Percentiles rank a stretch among this genome's conserved stretches.
Conservation (phyloP, 2,113 vertebrate species). For the Amazona vittata region DNA sequence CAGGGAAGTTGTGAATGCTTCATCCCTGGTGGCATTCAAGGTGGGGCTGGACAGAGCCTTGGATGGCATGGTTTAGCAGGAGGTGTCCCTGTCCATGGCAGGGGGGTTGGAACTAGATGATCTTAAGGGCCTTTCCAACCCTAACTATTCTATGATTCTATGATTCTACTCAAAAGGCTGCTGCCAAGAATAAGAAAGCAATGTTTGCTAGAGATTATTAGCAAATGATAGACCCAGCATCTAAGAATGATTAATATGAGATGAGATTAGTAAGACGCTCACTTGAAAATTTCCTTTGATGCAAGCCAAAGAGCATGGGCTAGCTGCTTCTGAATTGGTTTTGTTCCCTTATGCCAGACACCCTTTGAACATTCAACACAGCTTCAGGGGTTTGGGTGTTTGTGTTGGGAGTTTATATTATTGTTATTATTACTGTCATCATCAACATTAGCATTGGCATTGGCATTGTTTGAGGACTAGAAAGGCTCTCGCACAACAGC, state of each 20-base stretch:
- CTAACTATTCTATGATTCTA: too few species aligned
- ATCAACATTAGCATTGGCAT: not conserved
- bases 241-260: not conserved
- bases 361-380: not conserved
- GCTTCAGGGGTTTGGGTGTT: not conserved
- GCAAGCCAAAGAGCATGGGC: not conserved
- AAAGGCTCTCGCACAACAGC: not conserved
- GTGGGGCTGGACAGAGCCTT: too few species aligned
- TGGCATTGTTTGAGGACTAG: not conserved
- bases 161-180: not conserved
- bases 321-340: not conserved
- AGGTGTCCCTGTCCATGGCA: too few species aligned
- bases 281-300: not conserved
- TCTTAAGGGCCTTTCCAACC: too few species aligned
- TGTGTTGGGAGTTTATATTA: not conserved
- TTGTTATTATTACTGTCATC: not conserved
- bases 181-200: not conserved
- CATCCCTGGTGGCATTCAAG: too few species aligned
- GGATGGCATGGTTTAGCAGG: too few species aligned
- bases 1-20: too few species aligned
- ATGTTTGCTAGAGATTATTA: not conserved
- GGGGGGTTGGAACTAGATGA: too few species aligned
- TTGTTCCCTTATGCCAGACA: not conserved
- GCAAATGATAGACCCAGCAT: not conserved
- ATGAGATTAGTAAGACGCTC: not conserved